phyloP scores from a whole-genome alignment of 2,888 invertebrate genomes.

The Acanthosoma haemorrhoidale region DNA sequence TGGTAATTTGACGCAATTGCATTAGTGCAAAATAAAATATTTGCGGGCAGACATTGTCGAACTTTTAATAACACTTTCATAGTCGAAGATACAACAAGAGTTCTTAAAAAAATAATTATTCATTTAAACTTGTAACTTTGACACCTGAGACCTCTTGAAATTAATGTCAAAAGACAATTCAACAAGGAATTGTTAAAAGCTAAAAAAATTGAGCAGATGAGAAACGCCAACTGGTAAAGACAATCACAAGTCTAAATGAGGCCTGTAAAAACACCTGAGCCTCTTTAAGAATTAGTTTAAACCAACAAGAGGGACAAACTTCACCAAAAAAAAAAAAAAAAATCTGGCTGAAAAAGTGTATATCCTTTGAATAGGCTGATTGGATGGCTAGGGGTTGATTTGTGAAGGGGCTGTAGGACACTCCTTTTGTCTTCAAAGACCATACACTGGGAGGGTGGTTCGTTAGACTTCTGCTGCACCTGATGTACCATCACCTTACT shows the following conservation, averaged over 20 bases:
- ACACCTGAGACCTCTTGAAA: too few relatives aligned
- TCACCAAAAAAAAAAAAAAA: background rate
- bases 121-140: too few relatives aligned
- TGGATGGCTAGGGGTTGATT: background rate
- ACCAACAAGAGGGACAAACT: background rate
- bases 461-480: too few relatives aligned
- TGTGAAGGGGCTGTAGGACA: background rate
- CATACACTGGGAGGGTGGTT: background rate
- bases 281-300: slow-evolving; percentile 8
- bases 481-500: too few relatives aligned
- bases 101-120: too few relatives aligned
- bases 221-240: background rate
- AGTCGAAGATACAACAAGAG: too few relatives aligned
- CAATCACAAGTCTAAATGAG: background rate
- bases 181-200: background rate
- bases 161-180: too few relatives aligned
- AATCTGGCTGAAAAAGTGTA: background rate
- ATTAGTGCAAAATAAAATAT: too few relatives aligned
- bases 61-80: too few relatives aligned
- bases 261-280: slow-evolving; percentile 10
- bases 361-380: slow-evolving; percentile 4
- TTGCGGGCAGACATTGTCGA: too few relatives aligned
- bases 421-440: slow-evolving; percentile 7
- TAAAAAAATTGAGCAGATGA: background rate
- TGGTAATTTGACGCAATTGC: too few relatives aligned